Percentiles rank a stretch among this genome's conserved stretches.
These are phyloP conservation scores for Myopa testacea DNA, from an alignment of 2,888 invertebrate species.

Conservation along the genomic window DNA sequence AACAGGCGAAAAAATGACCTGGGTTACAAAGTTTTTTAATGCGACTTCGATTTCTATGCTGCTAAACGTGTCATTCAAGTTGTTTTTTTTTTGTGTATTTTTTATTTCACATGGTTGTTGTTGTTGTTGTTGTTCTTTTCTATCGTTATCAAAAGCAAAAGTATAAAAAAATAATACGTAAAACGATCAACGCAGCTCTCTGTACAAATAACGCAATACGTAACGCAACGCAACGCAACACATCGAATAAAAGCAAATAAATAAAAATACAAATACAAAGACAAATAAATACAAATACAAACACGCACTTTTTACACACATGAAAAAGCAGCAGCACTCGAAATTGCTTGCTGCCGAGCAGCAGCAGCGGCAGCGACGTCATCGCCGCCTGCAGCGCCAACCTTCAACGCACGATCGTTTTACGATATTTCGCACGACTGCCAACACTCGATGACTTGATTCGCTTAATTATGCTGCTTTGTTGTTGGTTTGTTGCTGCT, in stretches of 20 bases:
- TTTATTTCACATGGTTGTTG: too few species aligned
- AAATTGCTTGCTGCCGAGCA: too few species aligned
- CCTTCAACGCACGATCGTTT: background rate
- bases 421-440: background rate
- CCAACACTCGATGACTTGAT: background rate
- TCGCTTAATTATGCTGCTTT: too few species aligned
- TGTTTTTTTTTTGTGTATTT: background rate
- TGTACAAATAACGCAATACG: background rate
- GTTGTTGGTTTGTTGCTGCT: background rate
- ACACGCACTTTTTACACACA: background rate
- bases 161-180: background rate
- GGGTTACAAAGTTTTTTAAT: slow-evolving; percentile 5
- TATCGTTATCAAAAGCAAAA: too few species aligned
- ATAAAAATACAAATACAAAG: background rate
- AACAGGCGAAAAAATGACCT: background rate
- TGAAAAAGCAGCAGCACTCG: background rate
- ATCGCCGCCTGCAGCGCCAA: background rate
- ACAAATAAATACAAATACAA: slow-evolving; percentile 18
- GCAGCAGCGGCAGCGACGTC: background rate
- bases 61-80: background rate
- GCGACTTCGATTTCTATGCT: background rate
- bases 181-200: slow-evolving; percentile 11
- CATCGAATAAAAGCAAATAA: background rate
- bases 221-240: background rate
- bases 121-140: too few species aligned